Evolutionary conservation across 1,140 invertebrate species (phyloP), one percentile per base, ranked within the genome.

Genomic region (Zeugodacus cucurbitae): DNA sequence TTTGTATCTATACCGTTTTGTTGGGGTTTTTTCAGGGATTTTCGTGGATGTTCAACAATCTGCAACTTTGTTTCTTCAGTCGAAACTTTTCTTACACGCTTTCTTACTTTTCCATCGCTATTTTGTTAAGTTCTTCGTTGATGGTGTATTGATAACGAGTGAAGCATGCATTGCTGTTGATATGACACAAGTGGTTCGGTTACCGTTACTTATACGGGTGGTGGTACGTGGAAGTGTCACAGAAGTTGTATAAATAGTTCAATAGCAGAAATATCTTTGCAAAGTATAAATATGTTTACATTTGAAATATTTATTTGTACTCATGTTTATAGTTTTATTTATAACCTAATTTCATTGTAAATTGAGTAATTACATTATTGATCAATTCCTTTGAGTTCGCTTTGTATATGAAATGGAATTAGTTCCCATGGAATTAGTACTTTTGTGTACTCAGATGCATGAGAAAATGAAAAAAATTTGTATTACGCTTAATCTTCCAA

Each of bases 11-110:
- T 14, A 10, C 44, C 48, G 4, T 20, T 78, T 20, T 41, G 32
- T 78, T 37, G 5, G 11, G 22, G 4, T 26, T 34, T 78, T 78
- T 82, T 22, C 10, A 29, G 41, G 41, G 74, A 82, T 82, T 82
- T 82, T 17, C 44, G 20, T 48, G 74, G 26, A 82, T 82, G 44
- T 82, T 82, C 22, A 41, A 26, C 20, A 48, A 82, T 29, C 74
- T 82, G 74, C 44, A 44, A 82, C 74, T 82, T 82, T 82, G 74
- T 48, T 48, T 44, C 74, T 82, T 26, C 41, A n/a, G 41, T 48
- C 37, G 29, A 22, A 74, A 74, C 17, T 74, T 74, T 82, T 82
- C 41, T 22, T 22, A 29, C 37, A 74, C 70, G 7, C 17, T 22
- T 41, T 20, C 34, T 6, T 29, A 48, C 22, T 26, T 44, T 29